Conservation (phyloP, 2,888 invertebrate species). For the Mystacides longicornis region DNA sequence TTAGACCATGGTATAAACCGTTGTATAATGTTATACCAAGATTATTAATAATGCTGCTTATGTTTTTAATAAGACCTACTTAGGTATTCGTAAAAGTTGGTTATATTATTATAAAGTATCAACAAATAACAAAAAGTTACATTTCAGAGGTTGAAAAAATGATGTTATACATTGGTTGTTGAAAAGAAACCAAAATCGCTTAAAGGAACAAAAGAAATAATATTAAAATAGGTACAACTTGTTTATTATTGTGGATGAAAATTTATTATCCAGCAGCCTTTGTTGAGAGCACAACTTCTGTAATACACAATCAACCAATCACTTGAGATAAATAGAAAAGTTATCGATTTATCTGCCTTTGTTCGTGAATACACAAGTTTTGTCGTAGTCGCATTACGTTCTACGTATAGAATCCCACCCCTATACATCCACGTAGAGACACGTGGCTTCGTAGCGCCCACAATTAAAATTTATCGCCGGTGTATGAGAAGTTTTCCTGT, state of each 20-base stretch:
- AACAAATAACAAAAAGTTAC: no score
- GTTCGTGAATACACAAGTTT: neutral
- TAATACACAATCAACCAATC: neutral
- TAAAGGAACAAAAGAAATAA: neutral
- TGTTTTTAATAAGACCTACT: no score
- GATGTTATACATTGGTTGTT: no score
- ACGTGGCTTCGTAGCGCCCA: neutral
- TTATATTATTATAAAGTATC: no score
- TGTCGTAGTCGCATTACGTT: neutral
- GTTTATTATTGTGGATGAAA: neutral
- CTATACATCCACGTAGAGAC: neutral
- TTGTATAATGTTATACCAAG: no score
- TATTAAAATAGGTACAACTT: neutral
- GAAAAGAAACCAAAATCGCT: neutral
- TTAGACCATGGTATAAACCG: no score
- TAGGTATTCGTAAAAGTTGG: no score
- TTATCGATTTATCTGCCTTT: neutral
- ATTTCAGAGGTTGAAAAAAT: no score
- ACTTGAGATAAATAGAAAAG: slow-evolving; percentile 1
- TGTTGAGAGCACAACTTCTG: neutral
- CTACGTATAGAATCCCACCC: no score
- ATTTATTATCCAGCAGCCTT: neutral
- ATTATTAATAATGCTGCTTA: no score
- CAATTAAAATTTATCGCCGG: neutral
- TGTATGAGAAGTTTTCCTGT: neutral